These are phyloP conservation scores for Haliclona indistincta DNA, from an alignment of 37 sponge, comb jelly and placozoan genomes.

Conservation along the genomic window DNA sequence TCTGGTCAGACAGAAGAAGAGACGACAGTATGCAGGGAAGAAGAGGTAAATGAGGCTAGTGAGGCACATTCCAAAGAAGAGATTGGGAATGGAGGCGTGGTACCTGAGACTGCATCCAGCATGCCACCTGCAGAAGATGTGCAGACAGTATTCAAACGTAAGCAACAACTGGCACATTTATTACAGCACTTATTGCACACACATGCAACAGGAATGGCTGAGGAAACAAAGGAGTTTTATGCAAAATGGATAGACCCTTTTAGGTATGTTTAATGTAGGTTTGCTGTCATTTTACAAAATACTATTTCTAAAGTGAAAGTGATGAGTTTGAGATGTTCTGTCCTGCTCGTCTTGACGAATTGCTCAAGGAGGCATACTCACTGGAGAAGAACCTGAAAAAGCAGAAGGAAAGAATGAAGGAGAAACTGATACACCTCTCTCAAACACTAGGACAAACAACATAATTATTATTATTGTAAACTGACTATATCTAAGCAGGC, in stretches of 20 bases:
- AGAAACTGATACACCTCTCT: conserved; percentile 30
- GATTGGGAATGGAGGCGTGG: too few species aligned
- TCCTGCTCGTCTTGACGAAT: conserved; percentile 55
- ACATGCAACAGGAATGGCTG: conserved; percentile 1
- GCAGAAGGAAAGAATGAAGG: conserved; percentile 43
- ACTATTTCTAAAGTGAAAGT: conserved; percentile 32
- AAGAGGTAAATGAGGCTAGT: neutral
- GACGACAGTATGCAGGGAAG: neutral
- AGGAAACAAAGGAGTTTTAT: conserved; percentile 19
- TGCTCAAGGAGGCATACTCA: conserved; percentile 52
- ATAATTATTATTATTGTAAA: too few species aligned
- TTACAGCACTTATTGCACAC: neutral
- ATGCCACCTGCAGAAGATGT: too few species aligned
- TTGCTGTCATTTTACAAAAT: neutral
- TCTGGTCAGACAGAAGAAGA: neutral
- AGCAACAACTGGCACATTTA: neutral
- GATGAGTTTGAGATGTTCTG: conserved; percentile 65
- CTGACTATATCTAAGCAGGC: too few species aligned
- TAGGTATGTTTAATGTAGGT: conserved; percentile 11
- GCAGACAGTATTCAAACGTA: neutral
- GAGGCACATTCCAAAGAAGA: too few species aligned
- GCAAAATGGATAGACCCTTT: conserved; percentile 45
- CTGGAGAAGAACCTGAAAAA: conserved; percentile 47
- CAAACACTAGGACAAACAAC: conserved; percentile 35
- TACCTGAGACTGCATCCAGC: too few species aligned